Conservation (phyloP, 2,888 invertebrate species). For the Andrena dorsata region DNA sequence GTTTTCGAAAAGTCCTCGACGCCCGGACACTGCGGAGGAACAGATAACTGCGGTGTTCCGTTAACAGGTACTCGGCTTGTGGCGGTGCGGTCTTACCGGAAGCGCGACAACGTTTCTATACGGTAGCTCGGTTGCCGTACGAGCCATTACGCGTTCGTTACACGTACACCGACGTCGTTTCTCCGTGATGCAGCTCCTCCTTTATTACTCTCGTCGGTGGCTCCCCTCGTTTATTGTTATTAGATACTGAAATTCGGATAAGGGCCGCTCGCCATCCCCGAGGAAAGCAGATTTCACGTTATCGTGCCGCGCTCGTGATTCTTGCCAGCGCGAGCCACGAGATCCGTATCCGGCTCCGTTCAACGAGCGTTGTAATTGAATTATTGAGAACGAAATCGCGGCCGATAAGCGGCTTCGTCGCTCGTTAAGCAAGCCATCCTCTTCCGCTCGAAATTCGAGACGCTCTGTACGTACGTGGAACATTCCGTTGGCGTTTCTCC, state of each 20-base stretch:
- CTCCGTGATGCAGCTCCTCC: conserved; percentile 36
- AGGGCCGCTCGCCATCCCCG: conserved; percentile 31
- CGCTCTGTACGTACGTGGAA: neutral
- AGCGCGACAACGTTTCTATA: conserved; percentile 45
- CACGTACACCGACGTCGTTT: conserved; percentile 36
- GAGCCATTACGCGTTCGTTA: conserved; percentile 60
- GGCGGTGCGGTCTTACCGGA: conserved; percentile 35
- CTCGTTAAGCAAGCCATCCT: neutral
- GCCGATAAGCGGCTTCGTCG: conserved; percentile 8
- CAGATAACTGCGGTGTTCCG: conserved; percentile 47
- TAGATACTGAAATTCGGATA: conserved; percentile 60
- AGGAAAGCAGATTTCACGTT: conserved; percentile 43
- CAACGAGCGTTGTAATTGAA: conserved; percentile 19
- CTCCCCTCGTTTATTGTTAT: conserved; percentile 61
- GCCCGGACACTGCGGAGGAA: conserved; percentile 2
- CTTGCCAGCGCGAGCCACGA: conserved; percentile 13
- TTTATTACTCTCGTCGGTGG: conserved; percentile 52
- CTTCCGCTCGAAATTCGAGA: neutral
- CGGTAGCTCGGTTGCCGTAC: conserved; percentile 9
- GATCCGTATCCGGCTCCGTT: conserved; percentile 5
- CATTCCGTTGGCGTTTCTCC: neutral
- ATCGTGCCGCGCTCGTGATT: conserved; percentile 29
- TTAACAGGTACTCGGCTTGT: conserved; percentile 46
- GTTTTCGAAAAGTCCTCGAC: conserved; percentile 44
- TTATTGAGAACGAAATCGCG: conserved; percentile 17